A percentile compares a stretch with the other conserved stretches of the same genome.
Evolutionary conservation across 2,797 vertebrate genomes (phyloP).

Genomic region (Mus minutoides): DNA sequence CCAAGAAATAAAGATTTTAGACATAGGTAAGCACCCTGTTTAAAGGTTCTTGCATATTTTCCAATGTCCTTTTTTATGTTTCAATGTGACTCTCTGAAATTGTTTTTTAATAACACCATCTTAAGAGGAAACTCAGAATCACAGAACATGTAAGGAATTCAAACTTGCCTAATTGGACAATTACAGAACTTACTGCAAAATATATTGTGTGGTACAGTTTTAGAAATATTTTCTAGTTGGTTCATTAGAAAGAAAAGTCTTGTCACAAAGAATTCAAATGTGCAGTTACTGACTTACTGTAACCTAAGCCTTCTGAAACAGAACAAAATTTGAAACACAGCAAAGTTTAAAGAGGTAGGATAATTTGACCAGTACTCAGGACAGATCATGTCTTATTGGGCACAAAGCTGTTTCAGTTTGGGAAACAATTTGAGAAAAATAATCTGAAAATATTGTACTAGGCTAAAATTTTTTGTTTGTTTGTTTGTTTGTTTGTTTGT

Average conservation of each 20-base stretch:
- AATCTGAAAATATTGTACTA: conserved; percentile 24
- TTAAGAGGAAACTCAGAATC: conserved; percentile 57
- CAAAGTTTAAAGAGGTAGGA: not conserved
- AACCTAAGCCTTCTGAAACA: not conserved
- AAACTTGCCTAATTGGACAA: not conserved
- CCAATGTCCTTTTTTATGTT: conserved; percentile 73
- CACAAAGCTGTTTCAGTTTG: not conserved
- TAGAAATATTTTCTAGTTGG: conserved; percentile 45
- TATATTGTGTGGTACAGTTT: not conserved
- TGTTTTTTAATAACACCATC: conserved; percentile 59
- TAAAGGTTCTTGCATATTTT: conserved; percentile 80
- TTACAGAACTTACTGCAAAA: not conserved
- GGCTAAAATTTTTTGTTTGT: not conserved
- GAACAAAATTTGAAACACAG: not conserved
- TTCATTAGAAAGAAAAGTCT: conserved; percentile 33
- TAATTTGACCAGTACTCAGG: not conserved
- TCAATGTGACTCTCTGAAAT: conserved; percentile 61
- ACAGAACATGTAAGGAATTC: conserved; percentile 17
- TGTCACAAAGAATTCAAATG: not conserved
- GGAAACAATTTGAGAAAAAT: not conserved
- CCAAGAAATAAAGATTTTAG: conserved; percentile 99
- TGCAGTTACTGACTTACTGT: not conserved
- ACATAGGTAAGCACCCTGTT: conserved; percentile 96
- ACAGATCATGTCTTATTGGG: not conserved
- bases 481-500: not conserved